These are phyloP conservation scores for Desoria tigrina DNA, from an alignment of 2,888 invertebrate genomes.

Conservation along the genomic window DNA sequence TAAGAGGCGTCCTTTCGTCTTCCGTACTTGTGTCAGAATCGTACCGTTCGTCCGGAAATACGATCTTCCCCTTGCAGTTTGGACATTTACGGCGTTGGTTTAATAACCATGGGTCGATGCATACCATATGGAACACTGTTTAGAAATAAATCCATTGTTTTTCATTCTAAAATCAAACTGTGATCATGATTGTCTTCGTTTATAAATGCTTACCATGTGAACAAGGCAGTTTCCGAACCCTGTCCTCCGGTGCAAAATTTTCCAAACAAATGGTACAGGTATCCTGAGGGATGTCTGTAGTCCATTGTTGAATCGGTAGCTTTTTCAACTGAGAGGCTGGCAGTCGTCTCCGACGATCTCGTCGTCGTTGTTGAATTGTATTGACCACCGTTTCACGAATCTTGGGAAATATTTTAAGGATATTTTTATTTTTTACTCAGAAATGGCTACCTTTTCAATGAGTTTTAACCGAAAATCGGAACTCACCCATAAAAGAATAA, in stretches of 20 bases:
- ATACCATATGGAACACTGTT: constrained; percentile 92
- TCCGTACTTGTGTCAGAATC: constrained; percentile 62
- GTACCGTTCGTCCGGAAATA: constrained; percentile 72
- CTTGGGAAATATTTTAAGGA: constrained; percentile 19
- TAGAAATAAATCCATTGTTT: constrained; percentile 1
- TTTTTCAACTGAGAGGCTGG: constrained; percentile 84
- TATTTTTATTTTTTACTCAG: constrained; percentile 7
- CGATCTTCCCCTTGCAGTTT: constrained; percentile 93
- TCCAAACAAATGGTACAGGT: constrained; percentile 98
- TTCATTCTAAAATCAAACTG: not conserved
- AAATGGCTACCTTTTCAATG: not conserved
- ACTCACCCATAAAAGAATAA: constrained; percentile 40
- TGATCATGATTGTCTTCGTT: too few species aligned
- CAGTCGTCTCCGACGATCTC: constrained; percentile 78
- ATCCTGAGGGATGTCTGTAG: constrained; percentile 87
- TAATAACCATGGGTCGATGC: constrained; percentile 98
- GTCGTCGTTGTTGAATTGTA: constrained; percentile 53
- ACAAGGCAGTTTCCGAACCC: constrained; percentile 89
- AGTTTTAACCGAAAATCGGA: not conserved
- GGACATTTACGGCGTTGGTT: constrained; percentile 94
- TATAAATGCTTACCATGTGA: constrained; percentile 72
- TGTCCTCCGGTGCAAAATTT: constrained; percentile 92
- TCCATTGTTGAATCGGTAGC: constrained; percentile 90
- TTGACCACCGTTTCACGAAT: constrained; percentile 37
- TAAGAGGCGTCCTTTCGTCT: constrained; percentile 42